Conservation (phyloP, 2,888 invertebrate genomes). For the Gymnoscelis rufifasciata region DNA sequence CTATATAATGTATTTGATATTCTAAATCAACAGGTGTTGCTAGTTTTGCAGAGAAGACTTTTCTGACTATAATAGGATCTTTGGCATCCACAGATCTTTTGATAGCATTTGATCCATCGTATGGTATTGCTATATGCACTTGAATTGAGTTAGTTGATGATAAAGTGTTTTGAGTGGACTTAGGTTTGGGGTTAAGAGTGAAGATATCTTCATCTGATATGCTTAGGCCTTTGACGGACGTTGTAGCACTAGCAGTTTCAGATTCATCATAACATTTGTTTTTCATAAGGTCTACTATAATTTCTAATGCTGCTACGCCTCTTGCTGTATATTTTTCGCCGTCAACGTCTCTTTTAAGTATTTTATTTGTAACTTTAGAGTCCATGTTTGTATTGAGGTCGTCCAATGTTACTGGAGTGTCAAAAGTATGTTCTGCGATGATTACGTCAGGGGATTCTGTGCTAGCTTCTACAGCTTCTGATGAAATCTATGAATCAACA, state of each 20-base stretch:
- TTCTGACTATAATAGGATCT: constrained; percentile 38
- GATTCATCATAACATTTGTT: background rate
- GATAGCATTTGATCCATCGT: constrained; percentile 28
- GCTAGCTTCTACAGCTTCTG: no score
- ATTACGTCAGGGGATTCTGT: no score
- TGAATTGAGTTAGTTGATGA: constrained; percentile 46
- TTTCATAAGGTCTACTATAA: constrained; percentile 48
- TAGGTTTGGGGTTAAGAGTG: background rate
- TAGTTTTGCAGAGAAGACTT: constrained; percentile 57
- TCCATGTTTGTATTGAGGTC: background rate
- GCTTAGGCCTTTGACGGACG: background rate
- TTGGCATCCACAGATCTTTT: constrained; percentile 40
- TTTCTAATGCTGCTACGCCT: constrained; percentile 56
- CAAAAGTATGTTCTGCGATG: background rate
- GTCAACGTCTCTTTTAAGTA: constrained; percentile 33
- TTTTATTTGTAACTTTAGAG: background rate
- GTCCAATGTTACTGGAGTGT: background rate
- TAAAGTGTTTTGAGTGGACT: background rate
- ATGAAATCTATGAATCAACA: no score
- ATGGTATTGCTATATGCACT: constrained; percentile 57
- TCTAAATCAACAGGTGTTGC: constrained; percentile 57
- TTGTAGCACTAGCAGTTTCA: background rate
- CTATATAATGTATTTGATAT: constrained; percentile 54
- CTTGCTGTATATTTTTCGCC: constrained; percentile 46
- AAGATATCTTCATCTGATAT: background rate